Evolutionary conservation across 2,797 vertebrate species (phyloP), one percentile per base, ranked within the genome.

Genomic region (Chloroceryle amazona): DNA sequence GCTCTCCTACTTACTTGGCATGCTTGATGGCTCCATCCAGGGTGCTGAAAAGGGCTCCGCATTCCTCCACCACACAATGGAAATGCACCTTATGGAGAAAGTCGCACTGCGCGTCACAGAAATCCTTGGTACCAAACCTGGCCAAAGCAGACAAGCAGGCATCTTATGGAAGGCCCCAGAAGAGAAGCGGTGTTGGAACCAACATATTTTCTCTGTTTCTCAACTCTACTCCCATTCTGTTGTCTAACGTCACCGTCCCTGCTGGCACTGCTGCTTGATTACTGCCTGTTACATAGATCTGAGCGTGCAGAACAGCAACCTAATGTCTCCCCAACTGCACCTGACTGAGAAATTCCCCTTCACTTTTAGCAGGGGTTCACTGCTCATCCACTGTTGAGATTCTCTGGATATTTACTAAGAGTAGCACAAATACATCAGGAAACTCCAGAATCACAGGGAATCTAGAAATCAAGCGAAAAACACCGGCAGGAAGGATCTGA

Each of bases 11-110:
- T 99, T 97, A 99, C 99, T 99, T 99, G 93, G 99, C 99, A 3
- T 99, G 99, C 97, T 99, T 99, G 97, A 99, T 98, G 96, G 99
- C 99, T 94, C 99, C 99, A 62, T 99, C 99, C 98, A 99, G 98
- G 26, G 99, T 99, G 98, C 99, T 99, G 98, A 99, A 99, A 81
- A 99, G 99, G 1, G 99, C 99, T 0, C 99, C 99, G 0, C 99
- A 99, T 54, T 99, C 99, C 96, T 99, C 99, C 65, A 99, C 99
- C 75, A 99, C 91, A 11, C 99, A 99, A 79, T 99, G 99, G 97
- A 99, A 99, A 96, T 99, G 99, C 75, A 99, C 98, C 97, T 99
- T 99, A 81, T 99, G 99, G 25, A 99, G 98, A 90, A 99, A 99
- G 98, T 99, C 99, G 9, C 99, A 99, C 92, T 99, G 99, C 39